Evolutionary conservation across 2,797 vertebrate species (phyloP).

Genomic region (Champsocephalus esox): DNA sequence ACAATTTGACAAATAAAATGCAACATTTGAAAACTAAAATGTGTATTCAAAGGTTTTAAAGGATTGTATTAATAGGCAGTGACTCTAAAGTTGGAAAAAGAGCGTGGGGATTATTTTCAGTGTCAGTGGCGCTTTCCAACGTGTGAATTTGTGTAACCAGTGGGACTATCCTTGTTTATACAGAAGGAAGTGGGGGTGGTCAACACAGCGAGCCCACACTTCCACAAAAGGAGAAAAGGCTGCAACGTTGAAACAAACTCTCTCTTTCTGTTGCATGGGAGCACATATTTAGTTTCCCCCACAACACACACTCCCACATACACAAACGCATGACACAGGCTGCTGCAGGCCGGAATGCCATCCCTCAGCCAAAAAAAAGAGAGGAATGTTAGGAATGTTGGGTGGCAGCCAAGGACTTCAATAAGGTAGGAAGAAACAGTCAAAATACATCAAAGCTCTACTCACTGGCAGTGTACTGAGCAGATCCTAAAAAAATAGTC

Average conservation of each 20-base stretch:
- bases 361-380: slow-evolving; percentile 24
- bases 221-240: slow-evolving; percentile 83
- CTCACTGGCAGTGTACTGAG: slow-evolving; percentile 13
- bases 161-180: slow-evolving; percentile 34
- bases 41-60: not conserved
- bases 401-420: slow-evolving; percentile 63
- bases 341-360: slow-evolving; percentile 53
- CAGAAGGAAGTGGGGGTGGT: slow-evolving; percentile 36
- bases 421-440: slow-evolving; percentile 61
- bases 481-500: not conserved
- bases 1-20: not conserved
- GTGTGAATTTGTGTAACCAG: slow-evolving; percentile 19
- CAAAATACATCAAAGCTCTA: slow-evolving; percentile 53
- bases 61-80: not conserved
- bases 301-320: slow-evolving; percentile 30
- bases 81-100: not conserved
- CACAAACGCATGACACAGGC: slow-evolving; percentile 33
- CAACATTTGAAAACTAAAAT: not conserved
- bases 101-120: not conserved
- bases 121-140: slow-evolving; percentile 16
- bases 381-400: slow-evolving; percentile 65
- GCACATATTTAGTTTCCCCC: slow-evolving; percentile 60
- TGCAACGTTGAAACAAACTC: slow-evolving; percentile 77
- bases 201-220: slow-evolving; percentile 55
- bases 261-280: slow-evolving; percentile 74